These are phyloP conservation scores for Drosophila rubida DNA, from an alignment of 2,888 invertebrate genomes.

Conservation along the genomic window DNA sequence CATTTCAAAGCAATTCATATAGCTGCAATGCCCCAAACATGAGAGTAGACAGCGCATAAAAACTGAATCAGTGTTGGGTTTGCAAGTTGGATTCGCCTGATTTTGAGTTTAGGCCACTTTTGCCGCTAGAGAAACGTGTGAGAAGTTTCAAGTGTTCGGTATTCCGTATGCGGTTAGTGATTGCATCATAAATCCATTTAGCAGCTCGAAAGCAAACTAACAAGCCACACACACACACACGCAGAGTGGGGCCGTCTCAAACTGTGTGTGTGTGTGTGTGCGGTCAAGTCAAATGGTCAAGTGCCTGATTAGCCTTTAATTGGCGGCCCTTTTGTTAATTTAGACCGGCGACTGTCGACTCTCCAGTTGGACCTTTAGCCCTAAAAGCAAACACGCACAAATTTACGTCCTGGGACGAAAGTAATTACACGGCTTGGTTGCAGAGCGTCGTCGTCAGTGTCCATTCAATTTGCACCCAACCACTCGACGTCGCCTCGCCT, in stretches of 20 bases:
- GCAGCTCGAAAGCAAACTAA: slow-evolving; percentile 7
- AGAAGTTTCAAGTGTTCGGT: slow-evolving; percentile 50
- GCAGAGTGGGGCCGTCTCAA: neutral
- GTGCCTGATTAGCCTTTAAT: slow-evolving; percentile 79
- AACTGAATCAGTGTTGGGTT: slow-evolving; percentile 54
- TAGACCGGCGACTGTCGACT: slow-evolving; percentile 60
- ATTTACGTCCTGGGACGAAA: slow-evolving; percentile 56
- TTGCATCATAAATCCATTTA: slow-evolving; percentile 61
- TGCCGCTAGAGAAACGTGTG: slow-evolving; percentile 25
- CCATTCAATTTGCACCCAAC: slow-evolving; percentile 64
- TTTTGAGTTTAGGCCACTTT: slow-evolving; percentile 44
- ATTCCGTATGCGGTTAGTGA: slow-evolving; percentile 39
- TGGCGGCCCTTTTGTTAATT: slow-evolving; percentile 75
- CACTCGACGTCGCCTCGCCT: neutral
- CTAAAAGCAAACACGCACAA: slow-evolving; percentile 45
- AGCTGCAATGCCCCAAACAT: slow-evolving; percentile 8
- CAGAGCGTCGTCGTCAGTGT: slow-evolving; percentile 29
- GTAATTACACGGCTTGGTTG: slow-evolving; percentile 70
- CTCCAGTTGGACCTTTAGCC: slow-evolving; percentile 35
- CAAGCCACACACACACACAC: slow-evolving; percentile 12
- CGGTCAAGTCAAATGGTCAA: slow-evolving; percentile 65
- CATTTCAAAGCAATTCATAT: neutral
- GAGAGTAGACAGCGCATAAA: slow-evolving; percentile 30
- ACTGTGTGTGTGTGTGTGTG: slow-evolving; percentile 20
- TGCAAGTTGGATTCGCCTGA: slow-evolving; percentile 43